A percentile compares a stretch with the other conserved stretches of the same genome.
Conservation (phyloP, 2,888 invertebrate genomes). For the Crepidodera aurea region DNA sequence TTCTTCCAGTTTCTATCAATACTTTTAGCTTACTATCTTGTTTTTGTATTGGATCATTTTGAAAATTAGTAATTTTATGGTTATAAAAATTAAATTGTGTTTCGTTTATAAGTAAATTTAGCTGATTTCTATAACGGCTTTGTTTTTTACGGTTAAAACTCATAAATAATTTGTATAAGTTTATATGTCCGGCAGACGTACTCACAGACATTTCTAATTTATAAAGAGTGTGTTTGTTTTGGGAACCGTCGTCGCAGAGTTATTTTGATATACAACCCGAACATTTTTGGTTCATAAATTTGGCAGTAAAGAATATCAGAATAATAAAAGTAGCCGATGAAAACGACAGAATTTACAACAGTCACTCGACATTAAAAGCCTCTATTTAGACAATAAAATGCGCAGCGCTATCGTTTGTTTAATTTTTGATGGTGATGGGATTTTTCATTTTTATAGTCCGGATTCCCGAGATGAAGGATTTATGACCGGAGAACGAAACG, state of each 20-base stretch:
- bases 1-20: too few relatives aligned
- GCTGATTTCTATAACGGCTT: too few relatives aligned
- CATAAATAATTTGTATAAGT: too few relatives aligned
- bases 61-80: too few relatives aligned
- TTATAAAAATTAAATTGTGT: too few relatives aligned
- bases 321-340: conserved; percentile 41
- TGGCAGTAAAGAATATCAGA: conserved; percentile 38
- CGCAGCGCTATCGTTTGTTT: conserved; percentile 30
- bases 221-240: conserved; percentile 33
- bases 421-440: conserved; percentile 32
- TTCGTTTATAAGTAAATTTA: too few relatives aligned
- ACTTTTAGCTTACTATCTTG: too few relatives aligned
- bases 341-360: conserved; percentile 38
- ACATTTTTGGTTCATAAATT: conserved; percentile 39
- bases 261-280: conserved; percentile 36
- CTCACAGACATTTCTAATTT: conserved; percentile 14
- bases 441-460: conserved; percentile 32
- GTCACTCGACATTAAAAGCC: conserved; percentile 33
- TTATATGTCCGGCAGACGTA: conserved; percentile 2
- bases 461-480: conserved; percentile 33
- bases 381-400: conserved; percentile 35
- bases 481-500: conserved; percentile 17
- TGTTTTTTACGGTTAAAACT: too few relatives aligned
- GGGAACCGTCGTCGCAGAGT: conserved; percentile 31
- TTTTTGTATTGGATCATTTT: too few relatives aligned